Evolutionary conservation across 2,113 vertebrate genomes (phyloP).

Genomic region (Oryzias javanicus): DNA sequence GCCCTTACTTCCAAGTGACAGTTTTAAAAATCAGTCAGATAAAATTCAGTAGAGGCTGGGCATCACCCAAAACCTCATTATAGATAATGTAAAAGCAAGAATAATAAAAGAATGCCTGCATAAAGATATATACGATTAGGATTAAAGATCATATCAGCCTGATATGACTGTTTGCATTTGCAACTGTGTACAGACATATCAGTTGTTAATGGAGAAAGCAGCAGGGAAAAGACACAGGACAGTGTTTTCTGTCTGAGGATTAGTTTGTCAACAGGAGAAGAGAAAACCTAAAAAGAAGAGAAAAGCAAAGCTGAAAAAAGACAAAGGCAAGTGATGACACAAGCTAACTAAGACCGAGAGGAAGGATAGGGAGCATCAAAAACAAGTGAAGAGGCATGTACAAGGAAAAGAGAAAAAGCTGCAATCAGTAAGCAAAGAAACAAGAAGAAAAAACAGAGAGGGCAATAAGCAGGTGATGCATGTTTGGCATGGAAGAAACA

Average conservation of each 20-base stretch:
- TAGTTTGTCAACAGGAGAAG: conserved; percentile 26
- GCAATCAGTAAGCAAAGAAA: conserved; percentile 7
- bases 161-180: conserved; percentile 7
- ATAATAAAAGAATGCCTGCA: no score
- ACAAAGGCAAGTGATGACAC: conserved; percentile 31
- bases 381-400: conserved; percentile 19
- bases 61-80: no score
- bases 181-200: conserved; percentile 15
- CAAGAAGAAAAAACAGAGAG: conserved; percentile 16
- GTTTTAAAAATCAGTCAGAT: no score
- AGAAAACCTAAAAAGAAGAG: conserved; percentile 38
- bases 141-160: no score
- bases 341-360: conserved; percentile 31
- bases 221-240: conserved; percentile 26
- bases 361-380: conserved; percentile 1
- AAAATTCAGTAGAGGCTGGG: no score
- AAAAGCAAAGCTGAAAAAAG: conserved; percentile 39
- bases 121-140: no score
- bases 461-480: conserved; percentile 50
- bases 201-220: conserved; percentile 26
- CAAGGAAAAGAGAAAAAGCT: conserved; percentile 7
- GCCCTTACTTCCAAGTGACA: no score
- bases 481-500: conserved; percentile 43
- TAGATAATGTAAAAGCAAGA: no score
- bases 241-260: conserved; percentile 42